A percentile compares a stretch with the other conserved stretches of the same genome.
These are phyloP conservation scores for Sparus aurata DNA, from an alignment of 2,797 vertebrate species.

Conservation along the genomic window DNA sequence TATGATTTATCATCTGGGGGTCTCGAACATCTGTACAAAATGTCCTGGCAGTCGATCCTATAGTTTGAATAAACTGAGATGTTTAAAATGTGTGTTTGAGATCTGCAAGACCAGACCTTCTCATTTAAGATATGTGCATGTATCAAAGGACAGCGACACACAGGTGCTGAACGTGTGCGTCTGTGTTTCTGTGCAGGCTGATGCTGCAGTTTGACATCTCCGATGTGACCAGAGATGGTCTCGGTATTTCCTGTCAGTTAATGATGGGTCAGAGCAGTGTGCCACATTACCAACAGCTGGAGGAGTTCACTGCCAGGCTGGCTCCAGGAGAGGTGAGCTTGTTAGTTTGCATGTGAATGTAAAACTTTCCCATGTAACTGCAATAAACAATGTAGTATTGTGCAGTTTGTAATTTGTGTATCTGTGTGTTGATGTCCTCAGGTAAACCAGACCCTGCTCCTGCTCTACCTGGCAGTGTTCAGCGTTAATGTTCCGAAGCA, in stretches of 20 bases:
- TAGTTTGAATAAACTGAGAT: too few relatives aligned
- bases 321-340: slow-evolving; percentile 92
- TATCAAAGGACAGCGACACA: neutral
- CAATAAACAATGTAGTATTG: neutral
- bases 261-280: slow-evolving; percentile 99
- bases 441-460: slow-evolving; percentile 93
- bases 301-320: slow-evolving; percentile 93
- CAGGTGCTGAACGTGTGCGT: neutral
- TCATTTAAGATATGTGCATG: neutral
- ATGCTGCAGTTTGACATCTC: slow-evolving; percentile 95
- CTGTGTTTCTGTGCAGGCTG: slow-evolving; percentile 76
- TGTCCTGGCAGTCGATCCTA: too few relatives aligned
- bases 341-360: neutral
- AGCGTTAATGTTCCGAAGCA: slow-evolving; percentile 93
- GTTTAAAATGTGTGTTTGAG: too few relatives aligned
- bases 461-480: slow-evolving; percentile 95
- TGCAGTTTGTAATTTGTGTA: neutral
- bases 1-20: too few relatives aligned
- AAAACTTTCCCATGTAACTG: neutral
- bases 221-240: slow-evolving; percentile 91
- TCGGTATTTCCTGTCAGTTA: slow-evolving; percentile 93
- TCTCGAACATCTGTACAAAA: too few relatives aligned
- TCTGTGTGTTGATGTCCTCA: slow-evolving; percentile 41
- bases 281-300: slow-evolving; percentile 95
- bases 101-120: too few relatives aligned